A percentile compares a stretch with the other conserved stretches of the same genome.
Conservation (phyloP, 2,888 invertebrate species). For the Orthosia gracilis region DNA sequence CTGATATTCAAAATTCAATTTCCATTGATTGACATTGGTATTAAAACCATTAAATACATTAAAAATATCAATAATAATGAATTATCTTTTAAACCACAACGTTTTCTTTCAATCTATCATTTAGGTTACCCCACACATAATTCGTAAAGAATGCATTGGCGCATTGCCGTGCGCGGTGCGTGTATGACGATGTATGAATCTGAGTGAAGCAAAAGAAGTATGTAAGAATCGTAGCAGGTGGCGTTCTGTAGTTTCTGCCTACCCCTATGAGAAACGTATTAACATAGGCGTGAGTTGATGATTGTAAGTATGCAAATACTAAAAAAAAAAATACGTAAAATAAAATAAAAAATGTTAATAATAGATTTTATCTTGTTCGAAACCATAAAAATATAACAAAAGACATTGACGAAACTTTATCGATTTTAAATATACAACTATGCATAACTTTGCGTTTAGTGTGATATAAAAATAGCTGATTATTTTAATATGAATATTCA, state of each 20-base stretch:
- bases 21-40: neutral
- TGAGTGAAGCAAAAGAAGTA: too few species aligned
- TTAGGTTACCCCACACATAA: too few species aligned
- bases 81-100: neutral
- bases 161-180: too few species aligned
- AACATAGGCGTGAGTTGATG: too few species aligned
- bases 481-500: constrained; percentile 32
- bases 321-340: neutral
- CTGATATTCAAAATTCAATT: neutral
- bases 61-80: neutral
- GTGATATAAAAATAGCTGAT: constrained; percentile 30
- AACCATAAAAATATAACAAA: constrained; percentile 57
- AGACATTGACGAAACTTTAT: constrained; percentile 39
- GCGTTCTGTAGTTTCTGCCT: too few species aligned
- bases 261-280: too few species aligned
- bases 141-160: too few species aligned
- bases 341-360: constrained; percentile 23
- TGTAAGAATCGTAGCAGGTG: too few species aligned
- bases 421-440: constrained; percentile 31
- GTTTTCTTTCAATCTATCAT: too few species aligned
- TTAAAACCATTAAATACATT: neutral
- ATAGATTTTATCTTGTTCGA: constrained; percentile 38
- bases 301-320: neutral
- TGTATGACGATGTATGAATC: too few species aligned
- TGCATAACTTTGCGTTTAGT: constrained; percentile 44